Evolutionary conservation across 2,888 invertebrate genomes (phyloP), one percentile per base, ranked within the genome.

Genomic region (Ecdyonurus torrentis): DNA sequence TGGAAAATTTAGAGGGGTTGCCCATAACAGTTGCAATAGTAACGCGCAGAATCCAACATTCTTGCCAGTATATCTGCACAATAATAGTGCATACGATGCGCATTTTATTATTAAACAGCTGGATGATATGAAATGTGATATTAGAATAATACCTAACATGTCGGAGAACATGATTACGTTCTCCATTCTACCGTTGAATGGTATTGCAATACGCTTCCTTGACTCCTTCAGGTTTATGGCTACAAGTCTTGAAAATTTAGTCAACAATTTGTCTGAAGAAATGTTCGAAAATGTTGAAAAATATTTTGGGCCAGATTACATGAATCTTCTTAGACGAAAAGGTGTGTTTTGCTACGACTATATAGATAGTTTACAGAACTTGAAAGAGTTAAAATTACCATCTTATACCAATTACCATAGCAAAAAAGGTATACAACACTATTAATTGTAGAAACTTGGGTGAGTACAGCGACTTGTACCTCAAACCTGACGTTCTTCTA

Each of bases 401-500:
- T 37, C 37, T 15, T 10, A 37, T 5, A 15, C 5, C 5, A 5
- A 37, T 15, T 37, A 10, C 37, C 15, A 37, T 15, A 37, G 15
- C 37, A 37, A 37, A 37, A 15, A 37, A 37, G 15, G 37, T 37
- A 37, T 37, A 15, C 7, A 23, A 66, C 1, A 63, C 58, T 23
- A 74, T 75, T 61, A 58, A 69, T 1, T 68, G 70, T 37, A 62
- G 67, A 53, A 71, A 65, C 25, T 63, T 74, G 22, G 69, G 69
- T 1, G 71, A 73, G 63, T 75, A 74, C 64, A 67, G 68, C 1
- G 70, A 73, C 25, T 23, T 73, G 2, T 74, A 74, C 64, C 59
- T 74, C 24, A 72, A 71, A 67, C 70, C 70, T 1, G 73, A 75
- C 66, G 69, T 74, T 1, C 63, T 73, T 18, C 64, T 74, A 2